Conservation (phyloP, 2,888 invertebrate genomes). For the Hypsopygia costalis region DNA sequence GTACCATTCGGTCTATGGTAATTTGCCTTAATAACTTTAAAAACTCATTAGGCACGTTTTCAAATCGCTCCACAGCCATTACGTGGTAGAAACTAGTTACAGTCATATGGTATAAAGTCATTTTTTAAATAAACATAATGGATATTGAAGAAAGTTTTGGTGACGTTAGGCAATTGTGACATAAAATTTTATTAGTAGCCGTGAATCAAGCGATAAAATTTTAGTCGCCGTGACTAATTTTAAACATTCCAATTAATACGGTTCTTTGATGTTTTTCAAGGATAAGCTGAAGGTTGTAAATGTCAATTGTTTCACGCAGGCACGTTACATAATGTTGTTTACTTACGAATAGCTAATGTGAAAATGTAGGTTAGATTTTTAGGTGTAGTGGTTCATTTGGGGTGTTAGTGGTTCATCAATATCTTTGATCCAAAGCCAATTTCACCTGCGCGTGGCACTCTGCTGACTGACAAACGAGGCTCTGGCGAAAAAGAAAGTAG, state of each 20-base stretch:
- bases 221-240: constrained; percentile 25
- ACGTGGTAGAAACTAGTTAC: constrained; percentile 16
- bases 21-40: constrained; percentile 72
- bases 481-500: no score
- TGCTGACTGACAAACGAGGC: no score
- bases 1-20: constrained; percentile 46
- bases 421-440: no score
- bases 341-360: no score
- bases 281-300: background rate
- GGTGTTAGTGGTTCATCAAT: no score
- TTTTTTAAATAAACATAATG: constrained; percentile 41
- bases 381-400: no score
- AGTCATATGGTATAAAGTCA: constrained; percentile 31
- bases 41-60: constrained; percentile 59
- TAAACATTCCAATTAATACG: constrained; percentile 1
- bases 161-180: constrained; percentile 25
- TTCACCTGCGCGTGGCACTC: no score
- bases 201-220: constrained; percentile 36
- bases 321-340: no score
- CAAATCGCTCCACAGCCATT: constrained; percentile 28
- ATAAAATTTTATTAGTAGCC: constrained; percentile 47
- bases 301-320: no score
- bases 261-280: background rate
- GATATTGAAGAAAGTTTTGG: constrained; percentile 38
- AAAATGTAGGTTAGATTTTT: no score